Evolutionary conservation across 1,140 invertebrate genomes (phyloP).

Genomic region (Tribolium madens): DNA sequence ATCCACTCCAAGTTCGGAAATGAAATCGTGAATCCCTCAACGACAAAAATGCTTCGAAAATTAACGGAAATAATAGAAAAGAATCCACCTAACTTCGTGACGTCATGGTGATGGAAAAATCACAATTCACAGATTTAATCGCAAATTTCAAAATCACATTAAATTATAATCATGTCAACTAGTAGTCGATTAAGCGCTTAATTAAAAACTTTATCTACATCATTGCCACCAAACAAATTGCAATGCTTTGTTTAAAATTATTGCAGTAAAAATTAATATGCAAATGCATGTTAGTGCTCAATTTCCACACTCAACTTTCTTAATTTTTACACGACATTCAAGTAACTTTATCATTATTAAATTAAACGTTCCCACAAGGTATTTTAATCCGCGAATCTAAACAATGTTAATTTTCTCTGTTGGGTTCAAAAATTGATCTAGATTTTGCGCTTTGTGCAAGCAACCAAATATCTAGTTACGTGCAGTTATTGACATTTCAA

Average conservation of each 20-base stretch:
- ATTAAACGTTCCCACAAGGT: background rate
- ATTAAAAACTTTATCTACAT: conserved; percentile 18
- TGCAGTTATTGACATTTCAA: too few species aligned
- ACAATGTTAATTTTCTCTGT: too few species aligned
- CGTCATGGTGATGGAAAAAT: too few species aligned
- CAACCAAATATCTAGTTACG: too few species aligned
- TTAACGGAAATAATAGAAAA: conserved; percentile 34
- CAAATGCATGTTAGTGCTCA: conserved; percentile 8
- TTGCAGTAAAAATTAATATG: conserved; percentile 19
- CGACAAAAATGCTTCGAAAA: too few species aligned
- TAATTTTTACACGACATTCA: background rate
- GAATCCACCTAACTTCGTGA: conserved; percentile 11
- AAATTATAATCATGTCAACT: background rate
- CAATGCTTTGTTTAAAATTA: conserved; percentile 15
- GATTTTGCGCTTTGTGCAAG: background rate
- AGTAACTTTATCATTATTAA: conserved; percentile 9
- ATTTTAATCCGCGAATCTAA: conserved; percentile 1
- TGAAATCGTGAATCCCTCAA: conserved; percentile 15
- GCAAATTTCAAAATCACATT: background rate
- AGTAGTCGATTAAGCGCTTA: conserved; percentile 5
- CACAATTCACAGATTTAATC: too few species aligned
- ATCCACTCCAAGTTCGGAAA: conserved; percentile 35
- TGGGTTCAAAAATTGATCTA: background rate
- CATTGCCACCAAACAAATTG: conserved; percentile 8
- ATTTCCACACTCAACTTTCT: background rate